Evolutionary conservation across 2,113 vertebrate species (phyloP).

Genomic region (Tragelaphus strepsiceros): DNA sequence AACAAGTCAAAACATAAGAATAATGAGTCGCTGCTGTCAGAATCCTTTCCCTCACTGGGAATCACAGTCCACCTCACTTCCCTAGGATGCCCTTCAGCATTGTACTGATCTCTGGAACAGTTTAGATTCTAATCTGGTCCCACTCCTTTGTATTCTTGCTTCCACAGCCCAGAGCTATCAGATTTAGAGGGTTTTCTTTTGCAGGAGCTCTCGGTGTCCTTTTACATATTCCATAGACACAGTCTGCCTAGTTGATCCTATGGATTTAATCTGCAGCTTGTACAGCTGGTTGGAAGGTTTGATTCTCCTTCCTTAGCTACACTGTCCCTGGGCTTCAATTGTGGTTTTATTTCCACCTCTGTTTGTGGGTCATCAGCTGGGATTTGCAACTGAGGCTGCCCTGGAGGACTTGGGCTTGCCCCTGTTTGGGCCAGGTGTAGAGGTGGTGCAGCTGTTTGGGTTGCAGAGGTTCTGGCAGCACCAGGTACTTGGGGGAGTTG

Average conservation of each 20-base stretch:
- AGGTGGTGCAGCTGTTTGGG: background rate
- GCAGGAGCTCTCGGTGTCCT: fast-evolving
- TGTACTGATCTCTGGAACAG: background rate
- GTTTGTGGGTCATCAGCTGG: fast-evolving
- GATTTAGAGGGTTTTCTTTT: background rate
- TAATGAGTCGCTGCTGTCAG: background rate
- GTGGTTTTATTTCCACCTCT: background rate
- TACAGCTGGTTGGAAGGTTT: background rate
- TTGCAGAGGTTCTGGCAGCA: background rate
- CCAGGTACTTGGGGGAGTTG: background rate
- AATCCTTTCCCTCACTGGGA: background rate
- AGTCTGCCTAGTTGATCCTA: background rate
- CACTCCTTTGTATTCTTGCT: background rate
- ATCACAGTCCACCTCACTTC: background rate
- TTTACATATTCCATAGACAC: background rate
- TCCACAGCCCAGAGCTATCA: background rate
- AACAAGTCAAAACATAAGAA: background rate
- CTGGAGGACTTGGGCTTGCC: background rate
- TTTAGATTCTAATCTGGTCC: background rate
- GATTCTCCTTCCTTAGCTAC: background rate
- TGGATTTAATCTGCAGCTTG: background rate
- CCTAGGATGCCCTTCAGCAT: background rate
- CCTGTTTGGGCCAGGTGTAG: background rate
- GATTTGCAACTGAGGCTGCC: background rate
- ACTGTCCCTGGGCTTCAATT: background rate